phyloP scores from a whole-genome alignment of 1,140 invertebrate genomes.

The Frieseomelitta varia region DNA sequence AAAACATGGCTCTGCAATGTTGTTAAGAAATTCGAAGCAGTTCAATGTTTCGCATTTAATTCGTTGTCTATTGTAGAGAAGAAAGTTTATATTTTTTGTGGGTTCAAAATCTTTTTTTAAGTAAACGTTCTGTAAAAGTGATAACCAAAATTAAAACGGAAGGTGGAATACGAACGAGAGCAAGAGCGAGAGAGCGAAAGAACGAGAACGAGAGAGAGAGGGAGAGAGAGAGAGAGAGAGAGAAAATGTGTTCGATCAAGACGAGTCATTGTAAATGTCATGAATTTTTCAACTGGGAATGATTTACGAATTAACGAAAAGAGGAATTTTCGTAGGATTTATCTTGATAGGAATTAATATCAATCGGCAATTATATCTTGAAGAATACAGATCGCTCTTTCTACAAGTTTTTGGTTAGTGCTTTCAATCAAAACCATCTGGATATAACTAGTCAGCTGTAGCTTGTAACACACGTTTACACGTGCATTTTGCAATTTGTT shows the following conservation, averaged over 20 bases:
- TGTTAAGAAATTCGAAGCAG: slow-evolving; percentile 66
- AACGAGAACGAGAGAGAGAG: background rate
- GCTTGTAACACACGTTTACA: slow-evolving; percentile 37
- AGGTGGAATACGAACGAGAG: background rate
- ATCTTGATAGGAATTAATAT: slow-evolving; percentile 39
- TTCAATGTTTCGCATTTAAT: slow-evolving; percentile 9
- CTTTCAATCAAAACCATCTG: slow-evolving; percentile 50
- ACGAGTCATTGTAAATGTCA: slow-evolving; percentile 72
- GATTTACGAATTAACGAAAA: slow-evolving; percentile 66
- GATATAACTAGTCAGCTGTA: slow-evolving; percentile 59
- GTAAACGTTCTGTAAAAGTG: slow-evolving; percentile 4
- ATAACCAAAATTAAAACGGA: slow-evolving; percentile 1
- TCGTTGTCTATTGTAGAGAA: background rate
- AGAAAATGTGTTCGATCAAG: slow-evolving; percentile 60
- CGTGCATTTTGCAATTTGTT: slow-evolving; percentile 21
- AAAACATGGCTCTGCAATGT: slow-evolving; percentile 72
- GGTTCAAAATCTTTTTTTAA: background rate
- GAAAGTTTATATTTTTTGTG: slow-evolving; percentile 8
- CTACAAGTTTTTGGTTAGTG: slow-evolving; percentile 56
- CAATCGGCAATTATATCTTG: slow-evolving; percentile 20
- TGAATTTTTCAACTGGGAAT: slow-evolving; percentile 72
- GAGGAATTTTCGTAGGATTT: slow-evolving; percentile 60
- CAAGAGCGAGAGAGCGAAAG: background rate
- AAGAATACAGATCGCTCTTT: background rate
- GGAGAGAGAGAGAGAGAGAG: slow-evolving; percentile 17